A percentile compares a stretch with the other conserved stretches of the same genome.
phyloP scores from a whole-genome alignment of 2,888 invertebrate genomes.

The Phalangium opilio region DNA sequence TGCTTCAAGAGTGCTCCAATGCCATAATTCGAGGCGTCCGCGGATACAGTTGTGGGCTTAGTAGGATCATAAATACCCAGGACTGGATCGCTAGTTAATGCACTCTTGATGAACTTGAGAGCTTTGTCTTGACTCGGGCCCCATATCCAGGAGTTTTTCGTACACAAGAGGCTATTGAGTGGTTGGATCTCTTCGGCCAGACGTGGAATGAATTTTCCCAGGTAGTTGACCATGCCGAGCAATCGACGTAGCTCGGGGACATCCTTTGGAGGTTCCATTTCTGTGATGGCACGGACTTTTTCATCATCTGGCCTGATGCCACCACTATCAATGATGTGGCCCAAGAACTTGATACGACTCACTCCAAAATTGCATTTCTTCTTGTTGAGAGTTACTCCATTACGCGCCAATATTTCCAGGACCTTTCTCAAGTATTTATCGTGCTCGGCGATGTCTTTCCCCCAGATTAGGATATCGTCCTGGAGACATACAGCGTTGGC shows the following conservation, averaged over 20 bases:
- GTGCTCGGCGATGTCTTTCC: background rate
- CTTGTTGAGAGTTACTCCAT: background rate
- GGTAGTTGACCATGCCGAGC: conserved; percentile 2
- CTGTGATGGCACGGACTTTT: background rate
- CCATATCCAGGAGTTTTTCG: conserved; percentile 1
- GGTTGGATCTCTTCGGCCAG: background rate
- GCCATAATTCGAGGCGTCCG: conserved; percentile 23
- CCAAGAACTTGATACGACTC: background rate
- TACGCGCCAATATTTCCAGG: background rate
- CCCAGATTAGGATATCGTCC: conserved; percentile 3
- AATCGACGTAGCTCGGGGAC: background rate
- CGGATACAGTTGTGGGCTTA: background rate
- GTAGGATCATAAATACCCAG: background rate
- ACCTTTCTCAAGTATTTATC: background rate
- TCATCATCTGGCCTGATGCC: background rate
- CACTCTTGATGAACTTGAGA: background rate
- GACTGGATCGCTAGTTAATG: background rate
- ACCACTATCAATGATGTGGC: background rate
- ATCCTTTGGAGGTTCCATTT: background rate
- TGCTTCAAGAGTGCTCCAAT: conserved; percentile 24
- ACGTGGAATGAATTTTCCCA: background rate
- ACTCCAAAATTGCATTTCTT: conserved; percentile 1
- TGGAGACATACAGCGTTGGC: background rate
- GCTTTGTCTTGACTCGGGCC: background rate
- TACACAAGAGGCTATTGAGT: background rate